Conservation (phyloP, 1,140 invertebrate species). For the Ectropis grisescens region DNA sequence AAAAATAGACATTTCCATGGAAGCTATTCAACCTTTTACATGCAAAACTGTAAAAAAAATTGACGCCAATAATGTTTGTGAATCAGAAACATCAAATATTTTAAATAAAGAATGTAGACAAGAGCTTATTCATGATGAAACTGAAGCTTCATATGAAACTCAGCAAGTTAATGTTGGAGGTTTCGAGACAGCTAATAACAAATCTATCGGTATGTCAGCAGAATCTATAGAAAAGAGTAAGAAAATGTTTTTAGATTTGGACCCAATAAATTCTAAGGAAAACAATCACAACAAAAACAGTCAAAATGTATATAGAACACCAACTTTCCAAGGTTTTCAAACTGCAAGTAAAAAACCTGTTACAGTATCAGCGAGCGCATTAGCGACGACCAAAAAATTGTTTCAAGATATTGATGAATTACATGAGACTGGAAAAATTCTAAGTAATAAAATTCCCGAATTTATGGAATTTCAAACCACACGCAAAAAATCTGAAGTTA, state of each 20-base stretch:
- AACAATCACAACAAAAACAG: background rate
- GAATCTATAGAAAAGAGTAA: conserved; percentile 19
- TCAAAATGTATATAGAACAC: no score
- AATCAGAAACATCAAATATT: no score
- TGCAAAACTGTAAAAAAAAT: no score
- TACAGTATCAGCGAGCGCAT: conserved; percentile 33
- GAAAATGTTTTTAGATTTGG: conserved; percentile 20
- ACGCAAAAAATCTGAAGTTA: background rate
- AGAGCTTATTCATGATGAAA: no score
- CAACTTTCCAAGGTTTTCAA: conserved; percentile 22
- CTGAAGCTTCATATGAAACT: no score
- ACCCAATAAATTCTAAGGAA: conserved; percentile 2
- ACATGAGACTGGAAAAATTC: no score
- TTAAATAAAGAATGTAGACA: no score
- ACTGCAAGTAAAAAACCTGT: conserved; percentile 29
- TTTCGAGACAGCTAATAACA: conserved; percentile 17
- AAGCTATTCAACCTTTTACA: no score
- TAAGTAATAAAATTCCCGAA: background rate
- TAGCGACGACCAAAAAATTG: conserved; percentile 38
- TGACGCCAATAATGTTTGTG: no score
- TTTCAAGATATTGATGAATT: conserved; percentile 28
- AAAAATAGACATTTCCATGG: no score
- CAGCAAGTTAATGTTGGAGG: conserved; percentile 3
- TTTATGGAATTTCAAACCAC: no score
- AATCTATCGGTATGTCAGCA: conserved; percentile 12